A percentile compares a stretch with the other conserved stretches of the same genome.
phyloP scores from a whole-genome alignment of 35 echinoderm and acorn worm species.

The Ophioderma brevispina region DNA sequence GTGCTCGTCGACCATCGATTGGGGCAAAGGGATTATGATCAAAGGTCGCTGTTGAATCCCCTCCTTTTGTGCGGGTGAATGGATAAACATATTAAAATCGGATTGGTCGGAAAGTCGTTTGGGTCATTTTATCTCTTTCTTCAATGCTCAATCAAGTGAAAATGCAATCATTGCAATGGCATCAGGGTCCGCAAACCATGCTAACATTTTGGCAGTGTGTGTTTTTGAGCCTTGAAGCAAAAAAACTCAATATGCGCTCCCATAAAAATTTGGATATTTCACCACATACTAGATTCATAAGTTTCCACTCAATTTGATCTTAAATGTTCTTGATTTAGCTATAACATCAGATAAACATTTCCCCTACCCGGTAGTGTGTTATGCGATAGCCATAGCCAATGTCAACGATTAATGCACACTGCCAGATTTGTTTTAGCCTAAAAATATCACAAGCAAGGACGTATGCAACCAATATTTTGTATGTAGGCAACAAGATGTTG shows the following conservation, averaged over 20 bases:
- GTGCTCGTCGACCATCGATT: no score
- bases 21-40: no score
- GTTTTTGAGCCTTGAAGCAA: constrained; percentile 47
- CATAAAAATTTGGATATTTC: neutral
- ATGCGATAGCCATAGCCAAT: constrained; percentile 18
- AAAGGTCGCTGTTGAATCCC: no score
- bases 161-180: constrained; percentile 38
- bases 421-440: no score
- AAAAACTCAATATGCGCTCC: constrained; percentile 38
- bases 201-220: constrained; percentile 16
- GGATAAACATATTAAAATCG: no score
- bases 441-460: no score
- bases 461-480: no score
- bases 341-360: constrained; percentile 49
- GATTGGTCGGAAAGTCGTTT: no score
- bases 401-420: constrained; percentile 34
- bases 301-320: constrained; percentile 50
- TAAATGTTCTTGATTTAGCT: constrained; percentile 37
- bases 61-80: no score
- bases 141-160: neutral
- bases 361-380: constrained; percentile 40
- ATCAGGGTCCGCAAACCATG: constrained; percentile 36
- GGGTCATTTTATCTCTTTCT: no score
- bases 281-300: no score
- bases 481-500: neutral